Evolutionary conservation across 1,140 invertebrate species (phyloP), one percentile per base, ranked within the genome.

Genomic region (Apocrypta bakeri): DNA sequence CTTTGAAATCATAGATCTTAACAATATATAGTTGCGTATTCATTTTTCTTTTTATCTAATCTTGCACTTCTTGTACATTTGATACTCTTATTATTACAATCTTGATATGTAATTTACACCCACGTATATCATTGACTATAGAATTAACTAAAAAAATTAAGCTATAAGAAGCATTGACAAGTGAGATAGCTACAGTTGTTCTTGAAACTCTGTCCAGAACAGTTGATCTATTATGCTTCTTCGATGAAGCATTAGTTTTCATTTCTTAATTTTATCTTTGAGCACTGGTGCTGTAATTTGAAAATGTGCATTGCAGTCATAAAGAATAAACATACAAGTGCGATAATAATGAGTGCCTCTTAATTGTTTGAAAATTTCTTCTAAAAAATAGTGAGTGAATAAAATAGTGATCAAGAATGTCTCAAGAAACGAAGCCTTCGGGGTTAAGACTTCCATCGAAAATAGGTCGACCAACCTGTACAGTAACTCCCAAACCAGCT

Each of bases 391-490:
- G 72, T 76, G 78, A 69, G 42, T 83, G 64, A 27, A 73, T 37
- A 76, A 40, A 31, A 69, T 48, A 71, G 14, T 80, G 14, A 66
- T 73, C 31, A 29, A 88, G 72, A 76, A 90, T 90, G 88, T 84
- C 83, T 11, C 88, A 90, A 37, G 48, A 56, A 3, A 56, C 71
- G 31, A 90, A 89, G 31, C 85, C 88, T 80, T 94, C 94, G 7
- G 94, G 94, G 2, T 85, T 95, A 56, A 93, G 93, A 82, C 94
- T 92, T 56, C 94, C 94, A n/a, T 92, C 93, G 21, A 94, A 94
- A 88, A 94, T 95, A 86, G 93, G 93, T 69, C 88, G 94, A 73
- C 90, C 93, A 48, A 94, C 94, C 84, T 93, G 92, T 73, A 91
- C 93, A 68, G 88, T 91, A 82, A 90, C 93, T 69, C 94, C 93